Conservation (phyloP, 2,113 vertebrate genomes). For the Melospiza melodia region DNA sequence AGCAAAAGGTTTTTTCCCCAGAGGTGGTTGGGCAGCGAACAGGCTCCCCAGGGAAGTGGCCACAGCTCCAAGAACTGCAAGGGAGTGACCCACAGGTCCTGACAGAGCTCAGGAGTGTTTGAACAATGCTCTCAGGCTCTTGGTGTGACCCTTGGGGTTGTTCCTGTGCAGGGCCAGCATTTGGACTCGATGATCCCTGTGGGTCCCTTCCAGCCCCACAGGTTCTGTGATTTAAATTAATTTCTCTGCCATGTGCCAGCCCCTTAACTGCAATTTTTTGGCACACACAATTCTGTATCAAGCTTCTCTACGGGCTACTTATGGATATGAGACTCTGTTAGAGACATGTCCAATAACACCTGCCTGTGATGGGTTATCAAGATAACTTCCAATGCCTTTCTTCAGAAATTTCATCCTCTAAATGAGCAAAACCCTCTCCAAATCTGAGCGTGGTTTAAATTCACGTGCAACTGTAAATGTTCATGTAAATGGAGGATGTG, state of each 20-base stretch:
- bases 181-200: neutral
- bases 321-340: neutral
- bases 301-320: neutral
- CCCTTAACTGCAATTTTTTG: neutral
- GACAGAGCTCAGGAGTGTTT: neutral
- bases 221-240: neutral
- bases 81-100: neutral
- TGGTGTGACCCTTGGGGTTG: neutral
- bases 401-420: neutral
- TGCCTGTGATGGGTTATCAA: neutral
- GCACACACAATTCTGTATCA: neutral
- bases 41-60: too few relatives aligned
- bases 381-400: neutral
- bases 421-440: neutral
- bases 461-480: neutral
- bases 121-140: neutral
- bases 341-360: neutral
- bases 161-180: neutral
- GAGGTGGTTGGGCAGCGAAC: neutral
- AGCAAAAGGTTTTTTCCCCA: neutral
- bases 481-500: neutral
- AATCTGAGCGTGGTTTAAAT: neutral
- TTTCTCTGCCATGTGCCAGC: neutral
- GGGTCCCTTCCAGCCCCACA: neutral
- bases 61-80: neutral